A percentile compares a stretch with the other conserved stretches of the same genome.
Conservation (phyloP, 1,140 invertebrate species). For the Elysia chlorotica region DNA sequence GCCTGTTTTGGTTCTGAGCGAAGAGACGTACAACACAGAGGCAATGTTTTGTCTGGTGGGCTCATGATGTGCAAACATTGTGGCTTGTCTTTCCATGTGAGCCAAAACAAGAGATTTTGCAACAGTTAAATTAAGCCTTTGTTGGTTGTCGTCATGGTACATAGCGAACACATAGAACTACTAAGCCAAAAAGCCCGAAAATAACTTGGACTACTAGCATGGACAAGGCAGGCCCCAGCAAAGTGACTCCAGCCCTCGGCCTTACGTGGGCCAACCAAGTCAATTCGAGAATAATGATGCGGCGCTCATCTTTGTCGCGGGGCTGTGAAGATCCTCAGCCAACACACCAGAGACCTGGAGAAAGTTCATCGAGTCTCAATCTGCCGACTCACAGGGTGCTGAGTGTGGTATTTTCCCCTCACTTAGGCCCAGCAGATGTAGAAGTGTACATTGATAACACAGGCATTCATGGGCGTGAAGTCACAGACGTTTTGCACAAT, state of each 20-base stretch:
- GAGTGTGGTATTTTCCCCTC: constrained; percentile 61
- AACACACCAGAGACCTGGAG: not conserved
- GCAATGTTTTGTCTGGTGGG: no score
- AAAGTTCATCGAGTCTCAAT: not conserved
- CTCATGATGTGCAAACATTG: no score
- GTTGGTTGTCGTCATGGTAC: no score
- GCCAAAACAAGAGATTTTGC: no score
- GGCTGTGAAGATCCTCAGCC: not conserved
- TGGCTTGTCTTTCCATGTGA: no score
- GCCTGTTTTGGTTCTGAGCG: no score
- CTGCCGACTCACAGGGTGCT: constrained; percentile 34
- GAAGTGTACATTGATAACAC: not conserved
- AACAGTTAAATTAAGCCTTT: no score
- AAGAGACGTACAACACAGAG: no score
- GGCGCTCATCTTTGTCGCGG: constrained; percentile 21
- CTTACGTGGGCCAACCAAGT: constrained; percentile 74
- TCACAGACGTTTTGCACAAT: no score
- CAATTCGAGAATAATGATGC: constrained; percentile 69
- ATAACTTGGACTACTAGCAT: constrained; percentile 25
- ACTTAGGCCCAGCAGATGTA: constrained; percentile 43
- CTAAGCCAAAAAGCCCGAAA: no score
- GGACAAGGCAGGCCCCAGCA: not conserved
- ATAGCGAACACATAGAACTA: no score
- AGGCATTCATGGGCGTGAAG: not conserved
- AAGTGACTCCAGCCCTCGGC: constrained; percentile 56